A percentile compares a stretch with the other conserved stretches of the same genome.
Evolutionary conservation across 2,113 vertebrate species (phyloP).

Genomic region (Ramphastos sulfuratus): DNA sequence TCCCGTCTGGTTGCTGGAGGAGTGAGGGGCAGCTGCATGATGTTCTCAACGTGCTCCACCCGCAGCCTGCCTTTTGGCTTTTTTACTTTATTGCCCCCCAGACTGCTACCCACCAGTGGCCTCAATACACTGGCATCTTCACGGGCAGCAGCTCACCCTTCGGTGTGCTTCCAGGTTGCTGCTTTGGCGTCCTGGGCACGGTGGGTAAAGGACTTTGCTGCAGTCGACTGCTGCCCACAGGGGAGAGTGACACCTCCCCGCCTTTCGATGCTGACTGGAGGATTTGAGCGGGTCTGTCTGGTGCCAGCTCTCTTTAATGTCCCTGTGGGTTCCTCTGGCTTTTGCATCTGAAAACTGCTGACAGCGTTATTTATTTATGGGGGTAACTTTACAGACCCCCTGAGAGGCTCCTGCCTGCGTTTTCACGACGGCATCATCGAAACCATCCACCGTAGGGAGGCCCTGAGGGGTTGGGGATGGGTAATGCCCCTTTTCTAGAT

Average conservation of each 20-base stretch:
- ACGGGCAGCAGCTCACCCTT: accelerated
- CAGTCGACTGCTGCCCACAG: neutral
- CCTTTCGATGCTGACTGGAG: accelerated
- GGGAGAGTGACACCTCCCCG: neutral
- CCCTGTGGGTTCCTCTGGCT: neutral
- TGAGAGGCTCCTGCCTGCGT: neutral
- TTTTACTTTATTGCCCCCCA: accelerated
- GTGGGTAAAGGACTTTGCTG: neutral
- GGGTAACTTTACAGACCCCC: neutral
- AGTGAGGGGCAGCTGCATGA: accelerated
- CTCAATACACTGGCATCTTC: accelerated
- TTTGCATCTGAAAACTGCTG: neutral
- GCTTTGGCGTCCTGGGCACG: accelerated
- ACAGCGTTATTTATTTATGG: neutral
- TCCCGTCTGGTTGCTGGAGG: accelerated
- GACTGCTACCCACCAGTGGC: accelerated
- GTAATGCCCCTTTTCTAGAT: neutral
- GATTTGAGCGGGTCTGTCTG: neutral
- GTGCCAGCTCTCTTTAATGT: neutral
- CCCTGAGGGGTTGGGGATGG: neutral
- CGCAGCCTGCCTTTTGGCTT: neutral
- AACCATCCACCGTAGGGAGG: neutral
- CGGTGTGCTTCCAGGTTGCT: accelerated
- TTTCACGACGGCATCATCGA: neutral
- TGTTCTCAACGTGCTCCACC: accelerated